Conservation (phyloP, 2,797 vertebrate genomes). For the Hapalemur alaotrensis region DNA sequence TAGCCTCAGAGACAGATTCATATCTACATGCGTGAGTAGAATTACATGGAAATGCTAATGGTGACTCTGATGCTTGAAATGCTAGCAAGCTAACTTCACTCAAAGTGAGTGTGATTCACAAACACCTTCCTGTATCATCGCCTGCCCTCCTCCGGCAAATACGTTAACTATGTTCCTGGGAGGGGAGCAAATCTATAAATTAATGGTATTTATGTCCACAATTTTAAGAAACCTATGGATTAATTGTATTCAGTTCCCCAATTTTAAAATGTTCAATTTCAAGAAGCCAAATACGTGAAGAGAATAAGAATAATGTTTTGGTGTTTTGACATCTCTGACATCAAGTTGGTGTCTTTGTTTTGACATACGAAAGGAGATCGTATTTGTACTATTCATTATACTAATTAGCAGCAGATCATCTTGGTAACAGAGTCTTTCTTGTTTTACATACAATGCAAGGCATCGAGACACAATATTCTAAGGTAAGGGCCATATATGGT, state of each 20-base stretch:
- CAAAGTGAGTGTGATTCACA: background rate
- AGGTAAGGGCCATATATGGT: background rate
- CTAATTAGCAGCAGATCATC: constrained; percentile 66
- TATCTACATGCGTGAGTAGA: constrained; percentile 18
- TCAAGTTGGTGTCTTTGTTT: constrained; percentile 65
- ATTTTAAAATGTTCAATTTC: constrained; percentile 64
- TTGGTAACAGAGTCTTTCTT: background rate
- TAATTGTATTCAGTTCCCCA: constrained; percentile 1
- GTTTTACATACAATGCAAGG: background rate
- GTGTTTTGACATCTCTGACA: constrained; percentile 54
- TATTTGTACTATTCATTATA: constrained; percentile 63
- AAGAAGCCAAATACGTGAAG: constrained; percentile 45
- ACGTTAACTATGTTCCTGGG: background rate
- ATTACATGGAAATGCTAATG: constrained; percentile 48
- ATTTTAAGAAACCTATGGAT: constrained; percentile 46
- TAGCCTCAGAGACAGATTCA: background rate
- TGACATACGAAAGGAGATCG: constrained; percentile 62
- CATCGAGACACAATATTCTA: background rate
- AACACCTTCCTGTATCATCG: background rate
- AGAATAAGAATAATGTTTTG: constrained; percentile 58
- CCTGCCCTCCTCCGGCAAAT: background rate
- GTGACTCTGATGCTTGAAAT: constrained; percentile 7
- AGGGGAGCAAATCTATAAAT: background rate
- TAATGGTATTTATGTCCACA: constrained; percentile 16
- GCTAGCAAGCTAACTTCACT: background rate